Percentiles rank a stretch among this genome's conserved stretches.
These are phyloP conservation scores for Adrianichthys oophorus DNA, from an alignment of 2,797 vertebrate genomes.

Conservation along the genomic window DNA sequence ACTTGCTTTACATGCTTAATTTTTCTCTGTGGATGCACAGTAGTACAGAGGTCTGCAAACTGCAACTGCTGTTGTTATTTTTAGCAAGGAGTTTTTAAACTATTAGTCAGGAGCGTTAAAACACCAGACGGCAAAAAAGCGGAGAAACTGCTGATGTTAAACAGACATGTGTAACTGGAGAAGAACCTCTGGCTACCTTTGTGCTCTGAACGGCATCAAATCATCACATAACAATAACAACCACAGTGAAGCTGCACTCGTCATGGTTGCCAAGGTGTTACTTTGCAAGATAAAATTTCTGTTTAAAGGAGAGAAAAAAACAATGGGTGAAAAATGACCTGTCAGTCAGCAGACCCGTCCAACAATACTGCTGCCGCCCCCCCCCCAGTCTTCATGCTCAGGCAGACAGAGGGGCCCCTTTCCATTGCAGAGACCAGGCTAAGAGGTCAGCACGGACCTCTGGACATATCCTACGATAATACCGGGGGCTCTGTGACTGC, in stretches of 20 bases:
- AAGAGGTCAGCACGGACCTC: constrained; percentile 85
- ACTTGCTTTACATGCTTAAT: constrained; percentile 16
- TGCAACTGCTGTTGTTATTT: constrained; percentile 12
- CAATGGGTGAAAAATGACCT: constrained; percentile 72
- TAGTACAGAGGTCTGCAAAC: constrained; percentile 3
- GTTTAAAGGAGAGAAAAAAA: constrained; percentile 60
- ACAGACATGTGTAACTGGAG: constrained; percentile 21
- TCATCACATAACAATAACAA: constrained; percentile 62
- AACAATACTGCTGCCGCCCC: constrained; percentile 71
- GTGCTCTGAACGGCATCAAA: constrained; percentile 35
- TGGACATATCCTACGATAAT: constrained; percentile 79
- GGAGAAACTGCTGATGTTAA: constrained; percentile 11
- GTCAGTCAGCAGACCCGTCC: constrained; percentile 68
- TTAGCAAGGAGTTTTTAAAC: neutral
- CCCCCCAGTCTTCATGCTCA: constrained; percentile 73
- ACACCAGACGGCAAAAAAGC: constrained; percentile 20
- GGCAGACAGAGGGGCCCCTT: constrained; percentile 73
- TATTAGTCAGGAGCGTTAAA: constrained; percentile 9
- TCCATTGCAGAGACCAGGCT: constrained; percentile 77
- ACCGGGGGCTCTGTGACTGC: constrained; percentile 72
- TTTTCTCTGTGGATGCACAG: constrained; percentile 10
- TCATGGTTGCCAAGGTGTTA: constrained; percentile 69
- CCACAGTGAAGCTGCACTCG: constrained; percentile 59
- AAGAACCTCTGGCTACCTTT: constrained; percentile 41
- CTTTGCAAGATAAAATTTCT: constrained; percentile 76